Percentiles rank a stretch among this genome's conserved stretches.
Evolutionary conservation across 2,797 vertebrate species (phyloP).

Genomic region (Coluber constrictor): DNA sequence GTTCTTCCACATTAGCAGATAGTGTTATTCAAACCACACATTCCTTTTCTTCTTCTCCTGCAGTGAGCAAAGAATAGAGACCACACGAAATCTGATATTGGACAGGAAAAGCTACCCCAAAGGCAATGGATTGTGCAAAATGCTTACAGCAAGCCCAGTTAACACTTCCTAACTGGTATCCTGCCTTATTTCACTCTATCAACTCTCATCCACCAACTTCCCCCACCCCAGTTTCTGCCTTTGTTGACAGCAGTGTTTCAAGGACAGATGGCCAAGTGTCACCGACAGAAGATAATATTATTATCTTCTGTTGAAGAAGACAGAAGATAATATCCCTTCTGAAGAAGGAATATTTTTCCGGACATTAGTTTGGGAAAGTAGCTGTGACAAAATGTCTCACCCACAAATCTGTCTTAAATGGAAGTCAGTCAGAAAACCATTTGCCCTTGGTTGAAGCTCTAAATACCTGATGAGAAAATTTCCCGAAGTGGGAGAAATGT

Average conservation of each 20-base stretch:
- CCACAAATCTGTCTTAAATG: not conserved
- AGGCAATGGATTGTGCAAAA: constrained; percentile 30
- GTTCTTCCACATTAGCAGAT: constrained; percentile 39
- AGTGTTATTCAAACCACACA: not conserved
- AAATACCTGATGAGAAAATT: not conserved
- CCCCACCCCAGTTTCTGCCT: constrained; percentile 13
- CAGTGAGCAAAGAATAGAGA: constrained; percentile 30
- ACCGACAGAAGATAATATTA: constrained; percentile 32
- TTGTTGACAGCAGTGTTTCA: constrained; percentile 35
- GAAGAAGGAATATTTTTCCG: not conserved
- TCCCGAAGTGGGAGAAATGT: not conserved
- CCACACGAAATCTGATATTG: constrained; percentile 25
- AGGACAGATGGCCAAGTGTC: constrained; percentile 37
- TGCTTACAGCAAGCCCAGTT: constrained; percentile 47
- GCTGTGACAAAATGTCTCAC: not conserved
- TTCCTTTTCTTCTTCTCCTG: constrained; percentile 44
- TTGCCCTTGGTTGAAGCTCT: not conserved
- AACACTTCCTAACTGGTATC: constrained; percentile 62
- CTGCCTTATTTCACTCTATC: constrained; percentile 51
- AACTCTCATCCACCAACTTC: constrained; percentile 28
- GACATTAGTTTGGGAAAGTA: not conserved
- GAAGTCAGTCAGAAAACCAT: not conserved
- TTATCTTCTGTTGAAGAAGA: not conserved
- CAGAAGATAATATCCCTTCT: constrained; percentile 29
- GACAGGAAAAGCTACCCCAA: constrained; percentile 52